Conservation (phyloP, 2,113 vertebrate genomes). For the Lasiurus cinereus region DNA sequence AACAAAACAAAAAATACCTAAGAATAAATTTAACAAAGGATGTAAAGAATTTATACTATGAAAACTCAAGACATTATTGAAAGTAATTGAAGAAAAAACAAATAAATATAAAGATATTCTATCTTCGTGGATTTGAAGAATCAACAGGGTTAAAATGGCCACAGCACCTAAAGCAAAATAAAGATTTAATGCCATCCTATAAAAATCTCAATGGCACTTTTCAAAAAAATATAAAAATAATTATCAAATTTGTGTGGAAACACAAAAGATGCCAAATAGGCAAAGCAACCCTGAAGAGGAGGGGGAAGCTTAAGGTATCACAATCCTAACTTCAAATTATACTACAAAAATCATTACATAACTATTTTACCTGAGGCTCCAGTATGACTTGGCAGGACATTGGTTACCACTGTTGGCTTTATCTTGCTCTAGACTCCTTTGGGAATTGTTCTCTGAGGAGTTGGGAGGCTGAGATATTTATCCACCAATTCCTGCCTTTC, state of each 20-base stretch:
- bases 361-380: not conserved
- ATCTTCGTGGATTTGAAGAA: not conserved
- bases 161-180: not conserved
- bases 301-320: not conserved
- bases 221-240: not conserved
- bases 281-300: not conserved
- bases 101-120: not conserved
- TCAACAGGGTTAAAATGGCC: not conserved
- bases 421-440: not conserved
- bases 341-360: not conserved
- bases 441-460: not conserved
- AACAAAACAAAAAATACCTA: not conserved
- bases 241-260: not conserved
- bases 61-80: not conserved
- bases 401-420: not conserved
- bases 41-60: not conserved
- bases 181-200: not conserved
- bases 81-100: not conserved
- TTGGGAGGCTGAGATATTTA: not conserved
- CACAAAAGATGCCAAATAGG: not conserved
- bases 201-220: not conserved
- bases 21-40: not conserved
- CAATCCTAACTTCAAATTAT: not conserved
- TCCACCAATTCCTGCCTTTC: not conserved
- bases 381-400: not conserved